Conservation (phyloP, 2,797 vertebrate species). For the Hafferia zeledoni region DNA sequence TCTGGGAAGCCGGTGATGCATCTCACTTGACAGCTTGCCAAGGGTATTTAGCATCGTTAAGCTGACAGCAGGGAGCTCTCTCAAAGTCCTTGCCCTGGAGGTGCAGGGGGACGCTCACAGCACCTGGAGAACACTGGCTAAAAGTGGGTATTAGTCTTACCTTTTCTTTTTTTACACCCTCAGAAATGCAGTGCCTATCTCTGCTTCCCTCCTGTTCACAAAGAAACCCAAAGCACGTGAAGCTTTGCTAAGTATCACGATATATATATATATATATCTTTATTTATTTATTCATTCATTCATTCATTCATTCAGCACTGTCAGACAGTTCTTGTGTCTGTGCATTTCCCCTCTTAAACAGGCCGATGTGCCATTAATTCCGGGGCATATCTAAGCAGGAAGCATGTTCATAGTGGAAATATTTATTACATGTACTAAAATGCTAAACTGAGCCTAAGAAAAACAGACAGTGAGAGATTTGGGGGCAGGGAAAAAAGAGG, state of each 20-base stretch:
- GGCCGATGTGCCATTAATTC: not conserved
- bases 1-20: not conserved
- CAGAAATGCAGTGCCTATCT: not conserved
- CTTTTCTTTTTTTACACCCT: not conserved
- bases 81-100: not conserved
- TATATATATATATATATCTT: too few species aligned
- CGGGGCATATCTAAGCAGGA: not conserved
- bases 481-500: accelerated
- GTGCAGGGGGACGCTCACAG: not conserved
- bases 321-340: not conserved
- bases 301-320: not conserved
- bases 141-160: not conserved
- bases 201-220: not conserved
- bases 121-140: not conserved
- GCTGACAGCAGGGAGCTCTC: not conserved
- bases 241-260: not conserved
- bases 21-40: not conserved
- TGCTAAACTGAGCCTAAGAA: not conserved
- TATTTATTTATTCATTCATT: not conserved
- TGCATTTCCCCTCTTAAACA: not conserved
- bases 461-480: not conserved
- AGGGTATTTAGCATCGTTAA: not conserved
- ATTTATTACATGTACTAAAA: accelerated
- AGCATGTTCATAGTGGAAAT: not conserved
- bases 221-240: not conserved